Evolutionary conservation across 1,140 invertebrate genomes (phyloP).

Genomic region (Contarinia nasturtii): DNA sequence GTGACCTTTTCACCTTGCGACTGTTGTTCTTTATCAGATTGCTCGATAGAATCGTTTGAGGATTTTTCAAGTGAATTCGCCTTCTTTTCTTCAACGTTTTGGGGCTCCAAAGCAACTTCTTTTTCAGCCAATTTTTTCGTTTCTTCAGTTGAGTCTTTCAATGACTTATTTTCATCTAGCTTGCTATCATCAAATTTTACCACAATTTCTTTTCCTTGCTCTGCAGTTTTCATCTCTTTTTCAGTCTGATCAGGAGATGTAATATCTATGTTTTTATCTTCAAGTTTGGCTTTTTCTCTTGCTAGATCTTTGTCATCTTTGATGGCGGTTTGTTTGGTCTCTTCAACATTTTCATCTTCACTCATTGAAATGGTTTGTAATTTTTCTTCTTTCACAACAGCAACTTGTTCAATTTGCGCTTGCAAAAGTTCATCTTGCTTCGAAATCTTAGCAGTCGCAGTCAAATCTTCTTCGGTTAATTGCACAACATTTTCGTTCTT

Average conservation of each 20-base stretch:
- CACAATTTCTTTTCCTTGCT: constrained; percentile 5
- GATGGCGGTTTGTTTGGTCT: constrained; percentile 8
- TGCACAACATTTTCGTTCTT: constrained; percentile 8
- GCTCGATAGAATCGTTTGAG: too few species aligned
- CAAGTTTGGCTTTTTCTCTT: constrained; percentile 6
- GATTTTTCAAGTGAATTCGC: too few species aligned
- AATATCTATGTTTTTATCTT: too few species aligned
- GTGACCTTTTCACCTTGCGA: background rate
- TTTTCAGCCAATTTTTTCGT: background rate
- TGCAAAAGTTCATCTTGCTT: constrained; percentile 9
- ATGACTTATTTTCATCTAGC: constrained; percentile 3
- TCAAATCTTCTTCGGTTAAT: constrained; percentile 4
- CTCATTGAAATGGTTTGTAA: too few species aligned
- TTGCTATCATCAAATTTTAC: constrained; percentile 3
- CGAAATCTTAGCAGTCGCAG: constrained; percentile 7
- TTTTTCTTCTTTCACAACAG: constrained; percentile 1
- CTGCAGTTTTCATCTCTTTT: constrained; percentile 5
- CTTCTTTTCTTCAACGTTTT: background rate
- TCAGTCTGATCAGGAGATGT: constrained; percentile 5
- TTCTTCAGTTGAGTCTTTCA: background rate
- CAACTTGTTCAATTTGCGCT: constrained; percentile 7
- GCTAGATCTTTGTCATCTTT: constrained; percentile 8
- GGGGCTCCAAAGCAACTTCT: background rate
- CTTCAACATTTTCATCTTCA: constrained; percentile 5
- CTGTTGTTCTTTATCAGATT: background rate